A percentile compares a stretch with the other conserved stretches of the same genome.
Evolutionary conservation across 2,888 invertebrate genomes (phyloP).

Genomic region (Agrotis clavis): DNA sequence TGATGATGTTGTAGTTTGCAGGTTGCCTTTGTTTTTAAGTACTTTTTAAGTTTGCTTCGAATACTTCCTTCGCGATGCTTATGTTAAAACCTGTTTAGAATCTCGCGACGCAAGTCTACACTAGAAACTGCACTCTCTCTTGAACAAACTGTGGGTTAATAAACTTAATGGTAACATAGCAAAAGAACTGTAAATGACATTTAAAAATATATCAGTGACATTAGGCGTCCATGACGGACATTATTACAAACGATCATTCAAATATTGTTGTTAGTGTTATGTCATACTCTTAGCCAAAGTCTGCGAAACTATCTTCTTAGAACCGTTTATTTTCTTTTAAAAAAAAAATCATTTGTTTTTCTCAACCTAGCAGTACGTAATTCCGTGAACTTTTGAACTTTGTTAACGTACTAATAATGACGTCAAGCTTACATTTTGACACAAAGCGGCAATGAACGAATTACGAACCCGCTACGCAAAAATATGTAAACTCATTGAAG

Average conservation of each 20-base stretch:
- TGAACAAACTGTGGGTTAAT: constrained; percentile 57
- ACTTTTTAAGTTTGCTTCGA: constrained; percentile 13
- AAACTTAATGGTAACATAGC: constrained; percentile 59
- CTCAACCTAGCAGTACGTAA: constrained; percentile 12
- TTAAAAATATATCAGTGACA: constrained; percentile 30
- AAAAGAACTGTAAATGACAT: constrained; percentile 30
- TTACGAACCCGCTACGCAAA: constrained; percentile 22
- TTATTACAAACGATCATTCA: constrained; percentile 12
- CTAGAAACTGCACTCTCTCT: constrained; percentile 74
- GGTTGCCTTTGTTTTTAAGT: constrained; percentile 18
- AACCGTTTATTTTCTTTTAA: constrained; percentile 7
- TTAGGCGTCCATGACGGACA: constrained; percentile 6
- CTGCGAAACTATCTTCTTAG: background rate
- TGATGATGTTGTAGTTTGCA: background rate
- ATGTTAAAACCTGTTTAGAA: constrained; percentile 68
- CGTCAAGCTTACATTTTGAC: constrained; percentile 49
- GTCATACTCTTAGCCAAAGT: constrained; percentile 6
- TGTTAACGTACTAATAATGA: constrained; percentile 34
- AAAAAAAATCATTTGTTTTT: constrained; percentile 23
- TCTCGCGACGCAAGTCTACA: constrained; percentile 60
- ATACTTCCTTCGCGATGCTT: constrained; percentile 37
- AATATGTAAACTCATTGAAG: constrained; percentile 41
- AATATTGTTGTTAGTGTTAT: constrained; percentile 15
- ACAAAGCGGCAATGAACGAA: constrained; percentile 28
- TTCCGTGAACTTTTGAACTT: constrained; percentile 45